These are phyloP conservation scores for Coptotermes formosanus DNA, from an alignment of 1,140 invertebrate genomes.

Conservation along the genomic window DNA sequence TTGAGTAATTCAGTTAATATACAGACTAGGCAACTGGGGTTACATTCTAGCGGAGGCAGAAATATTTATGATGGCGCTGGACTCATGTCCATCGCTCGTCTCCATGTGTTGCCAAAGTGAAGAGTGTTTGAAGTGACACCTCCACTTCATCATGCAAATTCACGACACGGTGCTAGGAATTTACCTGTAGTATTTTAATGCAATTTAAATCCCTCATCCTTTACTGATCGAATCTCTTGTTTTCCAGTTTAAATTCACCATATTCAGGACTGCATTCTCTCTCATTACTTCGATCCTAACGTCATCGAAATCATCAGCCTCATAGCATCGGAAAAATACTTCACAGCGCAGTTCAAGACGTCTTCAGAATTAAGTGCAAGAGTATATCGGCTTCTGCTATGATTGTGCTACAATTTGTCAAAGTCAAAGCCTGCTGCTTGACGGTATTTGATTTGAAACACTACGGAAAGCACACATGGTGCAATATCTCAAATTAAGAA, in stretches of 20 bases:
- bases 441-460: background rate
- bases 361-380: background rate
- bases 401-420: background rate
- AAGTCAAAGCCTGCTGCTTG: background rate
- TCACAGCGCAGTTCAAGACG: background rate
- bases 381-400: background rate
- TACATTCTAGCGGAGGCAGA: too few relatives aligned
- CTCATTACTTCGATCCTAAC: background rate
- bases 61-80: too few relatives aligned
- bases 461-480: background rate
- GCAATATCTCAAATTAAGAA: background rate
- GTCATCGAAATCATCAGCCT: background rate
- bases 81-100: too few relatives aligned
- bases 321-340: background rate
- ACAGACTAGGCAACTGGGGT: too few relatives aligned
- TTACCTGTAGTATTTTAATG: too few relatives aligned
- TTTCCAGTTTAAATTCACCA: constrained; percentile 3
- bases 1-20: too few relatives aligned
- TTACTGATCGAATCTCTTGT: background rate
- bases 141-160: too few relatives aligned
- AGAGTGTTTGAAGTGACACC: too few relatives aligned
- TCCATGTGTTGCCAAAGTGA: too few relatives aligned
- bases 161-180: too few relatives aligned
- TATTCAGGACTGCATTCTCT: background rate
- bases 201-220: too few relatives aligned